Base-by-base conservation (phyloP, 1,140 invertebrate genomes). In the Lordiphosa stackelbergi region DNA sequence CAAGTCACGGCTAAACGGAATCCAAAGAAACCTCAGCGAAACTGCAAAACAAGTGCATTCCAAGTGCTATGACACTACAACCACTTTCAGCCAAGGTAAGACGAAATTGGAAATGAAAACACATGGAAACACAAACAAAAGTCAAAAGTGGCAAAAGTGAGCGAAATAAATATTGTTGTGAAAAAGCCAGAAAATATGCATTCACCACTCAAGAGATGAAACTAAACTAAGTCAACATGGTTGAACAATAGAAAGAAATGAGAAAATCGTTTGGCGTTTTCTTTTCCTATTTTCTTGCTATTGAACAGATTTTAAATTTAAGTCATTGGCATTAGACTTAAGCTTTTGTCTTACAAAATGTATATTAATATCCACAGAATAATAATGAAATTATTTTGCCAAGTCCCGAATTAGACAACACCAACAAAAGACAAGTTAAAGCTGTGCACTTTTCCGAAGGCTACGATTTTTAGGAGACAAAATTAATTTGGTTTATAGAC, bases 31-130 rank as follows among this genome's bases (percentile, higher is more conserved):
- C 48, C 41, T 35, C 47, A 71, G 66, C 34, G 40, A 58, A 69
- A 74, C 35, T 53, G 61, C 49, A n/a, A 46, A 60, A 55, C 59
- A 65, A 78, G 73, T 69, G 69, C 74, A 73, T 31, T 58, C 59
- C 78, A 60, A 64, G 65, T 1, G 19, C 19, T 22, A 13, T 16
- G 60, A 48, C 22, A 42, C 56, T 49, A 43, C 24, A 53, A 51
- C 41, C 12, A 2, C 16, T 16, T 22, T 22, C 19, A 22, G 19
- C 19, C 19, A 22, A 54, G 54, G 34, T 65, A 55, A 49, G 34
- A 13, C 13, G 4, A 48, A 48, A n/a, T 10, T 9, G 38, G 22
- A 43, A 48, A 40, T 9, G 42, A 43, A 41, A 37, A 31, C 36
- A 37, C 41, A 54, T 48, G 13, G 19, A 59, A 55, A 54, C 66